These are phyloP conservation scores for Thryonomys swinderianus DNA, from an alignment of 2,113 vertebrate species.

Conservation along the genomic window DNA sequence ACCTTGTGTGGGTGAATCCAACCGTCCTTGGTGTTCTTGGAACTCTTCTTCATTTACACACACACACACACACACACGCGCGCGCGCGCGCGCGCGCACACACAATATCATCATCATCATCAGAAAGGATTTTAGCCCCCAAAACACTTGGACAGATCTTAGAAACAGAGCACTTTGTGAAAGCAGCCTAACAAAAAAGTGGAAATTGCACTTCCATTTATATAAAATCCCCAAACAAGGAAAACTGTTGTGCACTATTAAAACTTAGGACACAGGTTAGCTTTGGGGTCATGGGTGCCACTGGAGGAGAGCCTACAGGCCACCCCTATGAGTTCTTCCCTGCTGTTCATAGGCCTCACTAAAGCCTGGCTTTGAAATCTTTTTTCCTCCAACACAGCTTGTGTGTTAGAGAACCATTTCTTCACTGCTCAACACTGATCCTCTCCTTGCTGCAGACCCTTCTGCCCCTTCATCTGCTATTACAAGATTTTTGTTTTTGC, in stretches of 20 bases:
- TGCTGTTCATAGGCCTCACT: neutral
- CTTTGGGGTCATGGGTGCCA: neutral
- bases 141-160: neutral
- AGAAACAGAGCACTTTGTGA: neutral
- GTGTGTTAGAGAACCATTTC: neutral
- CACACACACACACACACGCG: too few species aligned
- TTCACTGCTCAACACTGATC: neutral
- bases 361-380: neutral
- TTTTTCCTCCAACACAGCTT: neutral
- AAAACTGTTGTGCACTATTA: neutral
- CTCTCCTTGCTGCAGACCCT: accelerated
- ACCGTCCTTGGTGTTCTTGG: neutral
- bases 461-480: neutral
- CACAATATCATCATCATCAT: too few species aligned
- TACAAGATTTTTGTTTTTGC: neutral
- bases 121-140: neutral
- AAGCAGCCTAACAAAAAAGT: neutral
- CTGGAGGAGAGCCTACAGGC: neutral
- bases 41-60: neutral
- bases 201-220: neutral
- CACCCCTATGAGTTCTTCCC: neutral
- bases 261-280: neutral
- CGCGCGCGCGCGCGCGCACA: neutral
- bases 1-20: neutral
- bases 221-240: neutral